A percentile compares a stretch with the other conserved stretches of the same genome.
phyloP scores from a whole-genome alignment of 1,140 invertebrate species.

The Leptinotarsa defecta region DNA sequence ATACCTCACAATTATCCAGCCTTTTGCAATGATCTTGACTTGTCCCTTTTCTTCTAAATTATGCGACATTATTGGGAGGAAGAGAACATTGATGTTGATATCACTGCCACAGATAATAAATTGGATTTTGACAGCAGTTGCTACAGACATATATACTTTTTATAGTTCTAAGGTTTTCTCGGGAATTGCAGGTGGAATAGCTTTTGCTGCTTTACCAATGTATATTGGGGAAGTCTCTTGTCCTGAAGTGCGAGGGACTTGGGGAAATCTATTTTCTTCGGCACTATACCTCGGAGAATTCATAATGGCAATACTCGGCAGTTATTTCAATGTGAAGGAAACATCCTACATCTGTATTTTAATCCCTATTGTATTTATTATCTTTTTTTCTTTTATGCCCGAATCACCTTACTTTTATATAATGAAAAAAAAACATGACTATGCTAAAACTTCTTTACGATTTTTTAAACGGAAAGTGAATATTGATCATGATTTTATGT shows the following conservation, averaged over 20 bases:
- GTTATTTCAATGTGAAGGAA: conserved; percentile 24
- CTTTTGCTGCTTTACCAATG: conserved; percentile 56
- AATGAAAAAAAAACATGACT: conserved; percentile 40
- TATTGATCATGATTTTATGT: conserved; percentile 43
- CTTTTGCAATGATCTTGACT: conserved; percentile 10
- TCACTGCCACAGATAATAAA: not conserved
- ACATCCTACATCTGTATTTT: conserved; percentile 27
- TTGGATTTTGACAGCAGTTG: not conserved
- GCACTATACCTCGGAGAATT: conserved; percentile 59
- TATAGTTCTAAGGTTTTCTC: conserved; percentile 1
- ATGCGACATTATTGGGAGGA: conserved; percentile 16
- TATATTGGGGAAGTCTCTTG: conserved; percentile 70
- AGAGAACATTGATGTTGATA: conserved; percentile 8
- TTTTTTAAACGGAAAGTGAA: conserved; percentile 58
- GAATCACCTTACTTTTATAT: conserved; percentile 50
- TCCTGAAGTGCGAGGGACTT: conserved; percentile 65
- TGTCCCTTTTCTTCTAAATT: not conserved
- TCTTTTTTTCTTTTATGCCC: conserved; percentile 34
- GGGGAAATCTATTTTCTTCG: conserved; percentile 57
- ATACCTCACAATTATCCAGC: conserved; percentile 19
- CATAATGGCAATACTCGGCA: conserved; percentile 56
- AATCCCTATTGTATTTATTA: not conserved
- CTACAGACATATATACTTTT: conserved; percentile 13
- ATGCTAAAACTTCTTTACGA: conserved; percentile 42
- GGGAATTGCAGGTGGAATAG: conserved; percentile 10